These are phyloP conservation scores for Stichopus chloronotus DNA, from an alignment of 35 echinoderm and acorn worm species.

Conservation along the genomic window DNA sequence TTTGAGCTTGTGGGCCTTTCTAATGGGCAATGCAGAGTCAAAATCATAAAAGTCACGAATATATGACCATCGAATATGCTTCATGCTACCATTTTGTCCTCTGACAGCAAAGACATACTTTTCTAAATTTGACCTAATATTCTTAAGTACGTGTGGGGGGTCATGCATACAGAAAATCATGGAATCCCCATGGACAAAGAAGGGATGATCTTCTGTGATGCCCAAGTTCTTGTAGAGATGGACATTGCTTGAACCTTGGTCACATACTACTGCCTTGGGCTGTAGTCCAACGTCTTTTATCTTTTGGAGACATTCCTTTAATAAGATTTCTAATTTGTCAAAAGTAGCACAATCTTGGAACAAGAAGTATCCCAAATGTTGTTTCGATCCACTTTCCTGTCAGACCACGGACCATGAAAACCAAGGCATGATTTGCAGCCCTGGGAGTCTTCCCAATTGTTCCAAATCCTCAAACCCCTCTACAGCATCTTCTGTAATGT, in stretches of 20 bases:
- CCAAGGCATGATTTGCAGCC: constrained; percentile 66
- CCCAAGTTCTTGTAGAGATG: constrained; percentile 16
- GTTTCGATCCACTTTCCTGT: constrained; percentile 64
- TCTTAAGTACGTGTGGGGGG: constrained; percentile 57
- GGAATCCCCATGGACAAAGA: constrained; percentile 20
- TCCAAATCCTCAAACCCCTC: constrained; percentile 77
- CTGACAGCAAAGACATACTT: constrained; percentile 54
- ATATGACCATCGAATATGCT: constrained; percentile 57
- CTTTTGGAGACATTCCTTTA: constrained; percentile 55
- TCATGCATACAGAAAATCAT: constrained; percentile 70
- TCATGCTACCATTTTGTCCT: constrained; percentile 38
- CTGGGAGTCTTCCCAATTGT: constrained; percentile 20
- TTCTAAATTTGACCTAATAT: constrained; percentile 57
- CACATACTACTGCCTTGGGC: constrained; percentile 62
- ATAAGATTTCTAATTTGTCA: constrained; percentile 25
- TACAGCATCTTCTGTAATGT: constrained; percentile 57
- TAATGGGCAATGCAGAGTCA: constrained; percentile 51
- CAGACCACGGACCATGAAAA: constrained; percentile 69
- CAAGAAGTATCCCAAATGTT: constrained; percentile 63
- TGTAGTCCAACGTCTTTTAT: constrained; percentile 56
- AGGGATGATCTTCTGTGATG: constrained; percentile 57
- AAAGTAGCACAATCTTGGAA: background rate
- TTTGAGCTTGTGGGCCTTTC: constrained; percentile 62
- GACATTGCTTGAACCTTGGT: constrained; percentile 72
- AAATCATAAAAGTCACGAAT: constrained; percentile 57